Base-by-base conservation (phyloP, 2,888 invertebrate genomes). In the Flabesymbios commensalis region DNA sequence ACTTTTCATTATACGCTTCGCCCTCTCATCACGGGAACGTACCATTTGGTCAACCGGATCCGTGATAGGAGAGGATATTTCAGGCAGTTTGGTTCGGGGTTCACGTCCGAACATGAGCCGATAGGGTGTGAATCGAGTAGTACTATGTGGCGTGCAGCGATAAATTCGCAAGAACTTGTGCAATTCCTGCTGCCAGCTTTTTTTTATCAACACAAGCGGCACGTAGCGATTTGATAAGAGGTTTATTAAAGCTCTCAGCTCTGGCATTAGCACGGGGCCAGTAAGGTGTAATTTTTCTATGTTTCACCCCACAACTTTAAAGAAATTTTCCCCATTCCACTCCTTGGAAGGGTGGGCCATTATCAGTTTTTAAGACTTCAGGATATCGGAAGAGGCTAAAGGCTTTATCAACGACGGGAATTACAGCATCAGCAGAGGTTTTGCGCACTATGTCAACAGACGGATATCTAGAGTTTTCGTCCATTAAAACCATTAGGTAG, bases 231-330 rank as follows among this genome's bases (percentile, higher is more conserved):
- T 57, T 47, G 48, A 57, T 57, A 14, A 3, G 33, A 22, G 57
- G 57, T 7, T 57, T 57, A 33, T 57, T 48, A 48, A 57, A 57
- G 19, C 33, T n/a, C 36, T 57, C 57, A 31, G 57, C 57, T 43
- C 48, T 47, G 7, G 57, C 57, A 31, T 57, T 57, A 17, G 55
- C 43, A 22, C 43, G 41, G 19, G 55, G 43, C 55, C 43, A 55
- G 5, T 28, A 22, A 2, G 43, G 55, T 7, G 55, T 55, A 28
- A 55, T 55, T 28, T 55, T 55, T 14, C 55, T 29, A 31, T 57
- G 57, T 5, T 33, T 22, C 33, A 57, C 19, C n/a, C 48, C 48
- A 19, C n/a, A 10, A 22, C 3, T 33, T 36, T 2, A 4, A 19
- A 32, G 33, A 33, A 33, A 5, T 22, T 2, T n/a, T 22, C 24